Base-by-base conservation (phyloP, 1,140 invertebrate genomes). In the Micrasema minimum region DNA sequence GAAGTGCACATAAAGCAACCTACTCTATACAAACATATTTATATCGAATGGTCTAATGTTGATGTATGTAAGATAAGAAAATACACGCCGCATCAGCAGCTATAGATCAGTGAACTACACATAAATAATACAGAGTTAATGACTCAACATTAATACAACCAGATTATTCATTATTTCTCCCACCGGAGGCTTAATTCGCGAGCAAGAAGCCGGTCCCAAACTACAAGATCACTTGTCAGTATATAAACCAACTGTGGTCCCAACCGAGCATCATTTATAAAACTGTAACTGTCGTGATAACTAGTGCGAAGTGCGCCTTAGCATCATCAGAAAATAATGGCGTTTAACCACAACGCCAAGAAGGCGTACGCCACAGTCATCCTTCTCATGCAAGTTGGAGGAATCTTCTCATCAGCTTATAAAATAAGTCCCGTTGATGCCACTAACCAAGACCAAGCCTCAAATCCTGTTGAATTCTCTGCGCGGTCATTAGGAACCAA, bases 401-500 rank as follows among this genome's bases (percentile, higher is more conserved):
- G 71, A 23, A 43, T 68, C 1, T 46, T 72, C 37, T 51, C 65
- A 11, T 66, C 65, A 1, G 9, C 65, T 11, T 66, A 38, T 37
- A 66, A 66, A 22, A 53, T 66, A 7, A 66, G n/a, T 7, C 62
- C 62, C 2, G 16, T 9, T 0, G 14, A 6, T 14, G 46, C 31
- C 0, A 22, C 41, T 16, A 35, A 35, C 45, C 18, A 37, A 14
- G 65, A 14, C 20, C 16, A 65, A 48, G 50, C 14, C 35, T 20
- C 45, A 3, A 31, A 12, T 16, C 23, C 26, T 23, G 41, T 37
- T 7, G 62, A 65, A 14, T 48, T 65, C 23, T 48, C 62, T 1
- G 57, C 57, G 11, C 16, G 73, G 46, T 72, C 66, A 10, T 55
- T 72, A 12, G 69, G 69, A 45, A 61, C 57, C 0, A 72, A 69